Percentiles rank a stretch among this genome's conserved stretches.
These are phyloP conservation scores for Diadegma fenestrale DNA, from an alignment of 2,888 invertebrate genomes.

Conservation along the genomic window DNA sequence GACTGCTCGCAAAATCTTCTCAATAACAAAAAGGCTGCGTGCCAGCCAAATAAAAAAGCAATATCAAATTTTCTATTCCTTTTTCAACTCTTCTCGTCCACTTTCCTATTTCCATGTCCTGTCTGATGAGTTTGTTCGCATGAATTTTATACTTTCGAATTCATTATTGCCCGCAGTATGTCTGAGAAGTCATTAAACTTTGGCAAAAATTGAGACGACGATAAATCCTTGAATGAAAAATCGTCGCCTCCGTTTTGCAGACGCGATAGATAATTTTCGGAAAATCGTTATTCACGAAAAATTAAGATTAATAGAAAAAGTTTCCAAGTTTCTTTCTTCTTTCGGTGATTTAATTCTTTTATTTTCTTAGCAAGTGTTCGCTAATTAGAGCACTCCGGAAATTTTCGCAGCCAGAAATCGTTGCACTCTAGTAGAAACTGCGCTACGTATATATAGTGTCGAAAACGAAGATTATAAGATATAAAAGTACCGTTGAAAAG, in stretches of 20 bases:
- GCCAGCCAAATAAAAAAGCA: slow-evolving; percentile 32
- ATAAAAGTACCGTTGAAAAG: slow-evolving; percentile 60
- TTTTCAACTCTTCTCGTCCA: neutral
- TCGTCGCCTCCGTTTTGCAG: neutral
- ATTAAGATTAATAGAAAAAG: neutral
- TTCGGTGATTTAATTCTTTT: neutral
- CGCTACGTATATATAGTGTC: neutral
- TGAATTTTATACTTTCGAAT: neutral
- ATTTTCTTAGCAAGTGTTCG: neutral
- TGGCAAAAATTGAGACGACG: too few species aligned
- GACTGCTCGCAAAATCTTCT: neutral
- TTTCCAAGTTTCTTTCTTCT: neutral
- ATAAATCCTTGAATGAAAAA: neutral
- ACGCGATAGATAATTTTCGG: neutral
- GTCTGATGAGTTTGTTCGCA: slow-evolving; percentile 5
- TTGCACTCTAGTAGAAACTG: neutral
- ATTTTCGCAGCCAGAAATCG: slow-evolving; percentile 7
- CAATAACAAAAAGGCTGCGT: slow-evolving; percentile 15
- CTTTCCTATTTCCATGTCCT: neutral
- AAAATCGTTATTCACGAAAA: neutral
- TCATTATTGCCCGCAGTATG: neutral
- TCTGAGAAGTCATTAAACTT: neutral
- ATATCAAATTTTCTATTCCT: neutral
- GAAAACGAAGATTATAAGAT: slow-evolving; percentile 46
- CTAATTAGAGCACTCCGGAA: slow-evolving; percentile 18